phyloP scores from a whole-genome alignment of 2,113 vertebrate genomes.

The Grammomys dolichurus region DNA sequence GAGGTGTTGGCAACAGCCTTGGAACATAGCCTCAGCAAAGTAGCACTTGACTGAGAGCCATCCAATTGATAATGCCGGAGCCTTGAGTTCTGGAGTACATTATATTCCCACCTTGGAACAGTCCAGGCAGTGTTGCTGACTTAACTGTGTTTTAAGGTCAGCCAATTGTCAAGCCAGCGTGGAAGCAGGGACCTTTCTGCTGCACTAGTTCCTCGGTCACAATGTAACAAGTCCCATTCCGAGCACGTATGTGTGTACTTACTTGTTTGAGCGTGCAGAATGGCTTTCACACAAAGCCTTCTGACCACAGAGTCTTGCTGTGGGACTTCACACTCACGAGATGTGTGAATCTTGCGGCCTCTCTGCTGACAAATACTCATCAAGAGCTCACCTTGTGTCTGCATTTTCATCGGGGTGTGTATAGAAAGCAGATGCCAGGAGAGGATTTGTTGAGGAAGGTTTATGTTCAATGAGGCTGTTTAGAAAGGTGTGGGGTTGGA shows the following conservation, averaged over 20 bases:
- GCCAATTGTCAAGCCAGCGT: constrained; percentile 10
- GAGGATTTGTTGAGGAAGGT: neutral
- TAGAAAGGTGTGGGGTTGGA: neutral
- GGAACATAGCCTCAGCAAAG: neutral
- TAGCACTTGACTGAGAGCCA: neutral
- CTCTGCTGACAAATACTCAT: constrained; percentile 22
- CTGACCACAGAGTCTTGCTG: constrained; percentile 33
- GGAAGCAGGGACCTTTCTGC: constrained; percentile 15
- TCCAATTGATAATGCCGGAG: neutral
- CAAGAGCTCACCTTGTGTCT: neutral
- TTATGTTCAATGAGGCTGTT: neutral
- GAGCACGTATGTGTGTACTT: neutral
- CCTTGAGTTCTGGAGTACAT: neutral
- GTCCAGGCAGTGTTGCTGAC: neutral
- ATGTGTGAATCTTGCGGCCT: constrained; percentile 52
- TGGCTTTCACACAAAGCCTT: constrained; percentile 22
- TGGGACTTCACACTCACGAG: neutral
- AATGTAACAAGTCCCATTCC: neutral
- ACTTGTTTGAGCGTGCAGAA: neutral
- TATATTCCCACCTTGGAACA: constrained; percentile 28
- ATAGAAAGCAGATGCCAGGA: constrained; percentile 6
- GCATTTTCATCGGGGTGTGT: neutral
- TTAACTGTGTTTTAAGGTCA: constrained; percentile 49
- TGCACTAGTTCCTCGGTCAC: neutral
- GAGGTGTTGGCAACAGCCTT: constrained; percentile 21